Base-by-base conservation (phyloP, 1,140 invertebrate species). In the Radopholus similis region DNA sequence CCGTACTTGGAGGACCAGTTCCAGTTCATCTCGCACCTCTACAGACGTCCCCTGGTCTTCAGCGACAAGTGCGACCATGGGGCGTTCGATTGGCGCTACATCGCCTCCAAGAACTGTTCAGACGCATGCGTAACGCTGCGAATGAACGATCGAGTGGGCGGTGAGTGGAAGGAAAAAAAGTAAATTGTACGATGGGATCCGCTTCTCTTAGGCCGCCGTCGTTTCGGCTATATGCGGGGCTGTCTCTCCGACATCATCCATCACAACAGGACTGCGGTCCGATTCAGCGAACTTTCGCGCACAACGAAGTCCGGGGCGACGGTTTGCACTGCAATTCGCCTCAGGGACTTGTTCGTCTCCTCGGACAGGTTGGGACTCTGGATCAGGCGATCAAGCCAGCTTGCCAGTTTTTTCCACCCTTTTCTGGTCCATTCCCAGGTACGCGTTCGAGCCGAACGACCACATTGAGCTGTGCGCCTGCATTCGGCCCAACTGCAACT, bases 131-230 rank as follows among this genome's bases (percentile, higher is more conserved):
- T 81, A 21, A 82, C 78, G 23, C 66, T 81, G 13, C 35, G 76
- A 53, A 81, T 81, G 70, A 81, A 81, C 47, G 79, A 81, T 57
- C 77, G 73, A 70, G 78, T 81, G 34, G 79, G 79, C 69, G 79
- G 78, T 80, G 58, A 62, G 62, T 35, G 30, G 13, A 15, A 32
- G 51, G 30, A 44, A 26, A 35, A 34, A 53, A 30, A 9, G 23
- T n/a, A 47, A 47, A 18, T 47, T 47, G 3, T 6, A n/a, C 44
- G 13, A 64, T 64, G 21, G 64, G 23, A 38, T 2, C 13, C n/a
- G 8, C 4, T 0, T 47, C 30, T 51, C 47, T 28, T 21, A 80
- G 78, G 79, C 15, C 65, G 80, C 42, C 51, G 74, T 51, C 63
- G 76, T 57, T 71, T 68, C 56, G 79, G 79, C n/a, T 81, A 76